Evolutionary conservation across 1,140 invertebrate species (phyloP).

Genomic region (Brachionus rubens): DNA sequence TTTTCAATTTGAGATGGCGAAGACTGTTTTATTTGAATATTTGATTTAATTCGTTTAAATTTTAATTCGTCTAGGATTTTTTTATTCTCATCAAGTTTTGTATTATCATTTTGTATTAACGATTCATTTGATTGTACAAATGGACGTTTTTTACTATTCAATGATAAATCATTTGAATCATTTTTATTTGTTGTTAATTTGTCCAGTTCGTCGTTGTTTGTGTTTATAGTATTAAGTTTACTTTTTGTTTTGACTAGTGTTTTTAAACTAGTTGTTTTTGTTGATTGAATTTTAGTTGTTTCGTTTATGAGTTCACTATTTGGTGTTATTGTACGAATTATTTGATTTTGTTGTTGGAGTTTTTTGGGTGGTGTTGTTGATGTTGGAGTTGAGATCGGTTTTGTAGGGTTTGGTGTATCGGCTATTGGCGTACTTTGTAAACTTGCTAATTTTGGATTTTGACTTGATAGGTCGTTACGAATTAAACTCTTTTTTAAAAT

Average conservation of each 20-base stretch:
- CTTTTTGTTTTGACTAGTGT: not conserved
- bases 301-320: not conserved
- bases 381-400: not conserved
- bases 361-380: not conserved
- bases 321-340: no score
- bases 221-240: conserved; percentile 10
- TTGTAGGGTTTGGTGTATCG: not conserved
- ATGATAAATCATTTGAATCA: not conserved
- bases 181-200: conserved; percentile 37
- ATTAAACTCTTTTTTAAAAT: not conserved
- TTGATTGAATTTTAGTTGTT: not conserved
- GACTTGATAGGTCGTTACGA: not conserved
- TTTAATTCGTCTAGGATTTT: conserved; percentile 14
- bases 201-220: conserved; percentile 15
- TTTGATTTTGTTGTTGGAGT: not conserved
- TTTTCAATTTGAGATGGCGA: not conserved
- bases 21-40: not conserved
- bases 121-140: conserved; percentile 38
- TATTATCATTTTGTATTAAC: not conserved
- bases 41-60: conserved; percentile 11
- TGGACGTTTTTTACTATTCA: conserved; percentile 16
- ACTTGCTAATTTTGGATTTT: not conserved
- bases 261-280: not conserved
- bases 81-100: conserved; percentile 31
- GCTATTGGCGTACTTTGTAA: not conserved